Evolutionary conservation across 2,888 invertebrate genomes (phyloP).

Genomic region (Malthinus seriepunctatus): DNA sequence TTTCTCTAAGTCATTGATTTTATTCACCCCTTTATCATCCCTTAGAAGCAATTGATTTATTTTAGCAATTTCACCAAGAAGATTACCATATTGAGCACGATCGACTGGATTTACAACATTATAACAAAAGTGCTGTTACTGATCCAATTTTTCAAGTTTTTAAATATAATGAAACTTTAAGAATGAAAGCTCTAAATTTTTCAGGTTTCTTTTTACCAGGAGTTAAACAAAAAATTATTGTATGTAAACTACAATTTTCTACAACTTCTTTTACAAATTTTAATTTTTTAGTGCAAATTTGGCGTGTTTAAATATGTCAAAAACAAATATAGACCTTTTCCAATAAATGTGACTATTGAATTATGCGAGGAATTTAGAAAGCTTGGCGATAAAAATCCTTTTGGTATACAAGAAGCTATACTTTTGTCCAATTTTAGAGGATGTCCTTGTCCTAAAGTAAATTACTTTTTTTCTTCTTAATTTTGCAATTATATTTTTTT

Average conservation of each 20-base stretch:
- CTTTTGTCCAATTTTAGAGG: neutral
- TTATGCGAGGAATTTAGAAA: neutral
- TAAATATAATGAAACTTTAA: neutral
- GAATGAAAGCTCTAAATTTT: conserved; percentile 3
- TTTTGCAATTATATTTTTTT: too few species aligned
- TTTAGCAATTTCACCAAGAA: conserved; percentile 15
- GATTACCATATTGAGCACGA: conserved; percentile 10
- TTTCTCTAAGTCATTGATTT: too few species aligned
- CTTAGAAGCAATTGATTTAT: too few species aligned
- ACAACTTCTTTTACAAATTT: neutral
- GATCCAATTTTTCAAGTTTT: conserved; percentile 3
- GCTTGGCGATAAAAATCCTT: neutral
- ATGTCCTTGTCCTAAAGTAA: neutral
- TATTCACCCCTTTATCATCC: too few species aligned
- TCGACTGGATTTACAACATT: neutral
- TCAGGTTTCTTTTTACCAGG: conserved; percentile 9
- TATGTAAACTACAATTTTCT: neutral
- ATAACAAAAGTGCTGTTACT: conserved; percentile 3
- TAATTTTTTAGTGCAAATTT: too few species aligned
- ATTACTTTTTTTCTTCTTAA: neutral
- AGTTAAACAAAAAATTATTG: conserved; percentile 6
- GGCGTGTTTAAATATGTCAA: too few species aligned
- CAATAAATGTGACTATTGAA: too few species aligned
- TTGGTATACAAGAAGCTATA: neutral
- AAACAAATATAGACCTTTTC: too few species aligned